Evolutionary conservation across 2,797 vertebrate species (phyloP), one percentile per base, ranked within the genome.

Genomic region (Neosilurus hyrtlii): DNA sequence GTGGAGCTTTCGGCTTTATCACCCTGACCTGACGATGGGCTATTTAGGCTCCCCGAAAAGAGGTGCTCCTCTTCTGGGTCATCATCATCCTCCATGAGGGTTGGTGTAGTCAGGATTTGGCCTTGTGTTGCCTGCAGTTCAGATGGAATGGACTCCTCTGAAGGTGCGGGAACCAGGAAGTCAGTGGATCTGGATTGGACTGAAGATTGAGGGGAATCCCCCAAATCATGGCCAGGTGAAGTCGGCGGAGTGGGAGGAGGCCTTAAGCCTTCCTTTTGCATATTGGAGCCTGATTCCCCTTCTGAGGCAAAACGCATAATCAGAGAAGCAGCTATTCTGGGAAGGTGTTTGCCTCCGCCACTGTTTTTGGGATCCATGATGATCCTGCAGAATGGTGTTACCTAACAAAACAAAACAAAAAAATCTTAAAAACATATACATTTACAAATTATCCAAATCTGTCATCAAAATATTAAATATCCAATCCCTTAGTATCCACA

Each of bases 281-380:
- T 22, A 51, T 26, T 70, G 56, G 82, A 54, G 54, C 5, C 77
- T 10, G 78, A 61, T 30, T 87, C 82, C 3, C 71, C 73, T 24
- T 86, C 85, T 22, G 82, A 4, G 2, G 80, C 62, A n/a, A 73
- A 68, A n/a, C 56, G 86, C 78, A 83, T 85, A 30, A 82, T 77
- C n/a, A 87, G 77, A 51, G 86, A 85, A 18, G 86, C 89, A 52
- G 89, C 86, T 30, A 89, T 82, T 67, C 85, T 72, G 18, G 86
- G 85, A 63, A 81, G 77, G 59, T 83, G 82, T 62, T 81, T 87
- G 15, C 79, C 76, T 59, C 85, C 82, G 79, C 79, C 79, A 52
- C 49, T 66, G 77, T 43, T 37, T 37, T 71, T 54, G 18, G 49
- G 63, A 67, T 81, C 80, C 54, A 76, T 63, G 70, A 80, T 84